Evolutionary conservation across 2,113 vertebrate species (phyloP), one percentile per base, ranked within the genome.

Genomic region (Apodemus speciosus): DNA sequence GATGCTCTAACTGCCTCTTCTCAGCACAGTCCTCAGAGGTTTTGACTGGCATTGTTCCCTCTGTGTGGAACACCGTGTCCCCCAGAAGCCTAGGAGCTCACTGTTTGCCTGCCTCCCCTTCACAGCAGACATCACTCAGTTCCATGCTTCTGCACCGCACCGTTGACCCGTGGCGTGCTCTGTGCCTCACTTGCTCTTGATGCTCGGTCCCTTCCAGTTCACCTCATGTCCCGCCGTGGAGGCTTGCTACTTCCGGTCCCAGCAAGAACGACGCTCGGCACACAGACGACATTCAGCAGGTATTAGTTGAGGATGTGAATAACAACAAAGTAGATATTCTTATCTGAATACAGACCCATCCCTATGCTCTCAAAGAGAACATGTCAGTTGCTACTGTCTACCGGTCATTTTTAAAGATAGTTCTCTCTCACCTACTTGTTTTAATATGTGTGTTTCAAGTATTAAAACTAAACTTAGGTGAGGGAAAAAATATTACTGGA

Each of bases 361-460:
- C 10, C 20, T 10, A 15, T 0, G 18, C 32, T 16, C 53, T n/a
- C 35, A 40, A 75, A 90, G 43, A 89, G 51, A 94, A 51, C 69
- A 58, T n/a, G 64, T 53, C 11, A 35, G 81, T 66, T 92, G 87
- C 72, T 71, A 58, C 85, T 88, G 35, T 88, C 18, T 56, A 46
- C 46, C 30, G 60, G 27, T 66, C 58, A 76, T 58, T 53, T 86
- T 68, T 51, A 62, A 68, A 68, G 53, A 86, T 4, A 38, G 27
- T 25, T 77, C 88, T n/a, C 0, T 40, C n/a, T 38, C 18, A 14
- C 35, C 58, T 60, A 51, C 86, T 58, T 77, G 35, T 85, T 84
- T 92, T 88, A 88, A 46, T 38, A 6, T 64, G 38, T 8, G 7
- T 40, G 5, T 87, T 88, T 95, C 62, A 95, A 89, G 62, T 72